Evolutionary conservation across 2,888 invertebrate species (phyloP), one percentile per base, ranked within the genome.

Genomic region (Melolontha melolontha): DNA sequence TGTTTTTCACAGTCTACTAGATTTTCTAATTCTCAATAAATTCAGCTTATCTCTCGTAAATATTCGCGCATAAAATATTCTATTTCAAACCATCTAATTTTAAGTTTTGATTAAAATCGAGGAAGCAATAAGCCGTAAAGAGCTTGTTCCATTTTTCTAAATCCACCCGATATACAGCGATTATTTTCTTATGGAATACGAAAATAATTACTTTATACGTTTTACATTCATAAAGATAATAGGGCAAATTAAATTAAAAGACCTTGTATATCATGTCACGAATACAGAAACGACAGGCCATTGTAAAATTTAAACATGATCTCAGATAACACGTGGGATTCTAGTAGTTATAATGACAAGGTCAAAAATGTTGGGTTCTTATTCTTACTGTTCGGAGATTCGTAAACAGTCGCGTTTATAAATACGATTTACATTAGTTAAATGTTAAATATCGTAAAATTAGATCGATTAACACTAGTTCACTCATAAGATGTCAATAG

Each of bases 281-380:
- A 57, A 57, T 57, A 57, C 14, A 42, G 42, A 57, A 34, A 57
- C 22, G 57, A 57, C 22, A 14, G 49, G 16, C 47, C 34, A 47
- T 66, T 66, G 54, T 55, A 54, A 54, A 66, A 49, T 54, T 66
- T 66, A 66, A 54, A 55, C 55, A 66, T 66, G 66, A 66, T 54
- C 55, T 66, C 52, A 66, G 66, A 66, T 44, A 57, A 22, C 66
- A 57, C 66, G 66, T 66, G 66, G 66, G 66, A 66, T 49, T 47
- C 41, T 51, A 57, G 57, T 22, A 42, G 44, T 57, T 22, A 27
- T 55, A 47, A 44, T 54, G 44, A 66, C 66, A 66, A 66, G 66
- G 66, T 66, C 66, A 66, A 41, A 40, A 55, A 50, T 34, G 42
- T 41, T 41, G 8, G 6, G 27, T 12, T 29, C 51, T 51, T 51